Evolutionary conservation across 2,113 vertebrate genomes (phyloP).

Genomic region (Menura novaehollandiae): DNA sequence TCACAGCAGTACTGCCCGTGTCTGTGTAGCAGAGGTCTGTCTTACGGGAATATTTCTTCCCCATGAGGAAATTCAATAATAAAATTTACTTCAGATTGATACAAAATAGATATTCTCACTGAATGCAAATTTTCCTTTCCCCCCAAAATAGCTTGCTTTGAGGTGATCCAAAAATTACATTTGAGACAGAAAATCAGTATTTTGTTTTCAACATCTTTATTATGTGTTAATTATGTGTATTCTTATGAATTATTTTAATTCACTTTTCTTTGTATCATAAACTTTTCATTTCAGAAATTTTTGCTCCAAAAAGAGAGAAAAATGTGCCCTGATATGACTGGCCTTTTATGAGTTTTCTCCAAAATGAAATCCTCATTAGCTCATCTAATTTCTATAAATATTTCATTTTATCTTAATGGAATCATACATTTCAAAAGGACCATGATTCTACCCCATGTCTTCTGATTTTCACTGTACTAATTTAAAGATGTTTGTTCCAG

Average conservation of each 20-base stretch:
- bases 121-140: background rate
- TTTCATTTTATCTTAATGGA: constrained; percentile 5
- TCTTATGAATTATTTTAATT: background rate
- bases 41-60: background rate
- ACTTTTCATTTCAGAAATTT: background rate
- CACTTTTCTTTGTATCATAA: background rate
- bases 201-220: background rate
- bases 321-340: background rate
- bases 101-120: background rate
- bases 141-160: background rate
- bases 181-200: background rate
- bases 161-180: background rate
- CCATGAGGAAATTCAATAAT: background rate
- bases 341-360: background rate
- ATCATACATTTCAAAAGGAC: background rate
- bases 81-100: background rate
- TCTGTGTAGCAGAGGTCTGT: background rate
- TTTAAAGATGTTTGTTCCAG: background rate
- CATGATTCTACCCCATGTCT: background rate
- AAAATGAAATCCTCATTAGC: background rate
- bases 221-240: background rate
- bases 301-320: background rate
- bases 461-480: background rate
- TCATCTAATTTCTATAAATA: background rate
- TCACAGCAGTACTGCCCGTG: background rate